Base-by-base conservation (phyloP, 2,888 invertebrate species). In the Cheilosia pagana region DNA sequence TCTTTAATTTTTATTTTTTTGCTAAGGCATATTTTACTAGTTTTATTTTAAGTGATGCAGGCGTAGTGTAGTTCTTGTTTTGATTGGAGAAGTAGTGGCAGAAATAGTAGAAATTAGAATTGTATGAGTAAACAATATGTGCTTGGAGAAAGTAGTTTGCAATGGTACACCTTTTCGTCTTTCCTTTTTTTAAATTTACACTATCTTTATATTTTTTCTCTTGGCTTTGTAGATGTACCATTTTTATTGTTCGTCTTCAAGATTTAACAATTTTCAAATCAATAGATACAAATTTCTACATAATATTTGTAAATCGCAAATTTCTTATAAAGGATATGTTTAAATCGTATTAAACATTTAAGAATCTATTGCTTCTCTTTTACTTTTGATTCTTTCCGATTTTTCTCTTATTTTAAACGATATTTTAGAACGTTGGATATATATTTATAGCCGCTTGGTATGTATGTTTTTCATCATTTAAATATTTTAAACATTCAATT, bases 281-380 rank as follows among this genome's bases (percentile, higher is more conserved):
- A 52, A 53, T 25, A 25, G 41, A 28, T 53, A 41, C 48, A 53
- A 52, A 65, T 65, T 67, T 55, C 65, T 31, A 35, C 48, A 48
- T 12, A 60, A 59, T 71, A 71, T 3, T 53, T 55, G 21, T 53
- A 23, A 70, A 23, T 62, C 55, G 35, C 45, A 55, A 31, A 50
- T 19, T 57, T 57, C 16, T 43, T 53, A 23, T 53, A 7, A 31
- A 55, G 55, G 53, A 23, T 48, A 21, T 65, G 16, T 39, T 45
- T 70, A 57, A 16, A 5, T 28, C 35, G 45, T 41, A 39, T 70
- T 35, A 62, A 70, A 70, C 7, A 50, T 63, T 68, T 68, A 50
- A 77, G 48, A 83, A 78, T 70, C 74, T 75, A 74, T 78, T 72
- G 72, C 68, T 83, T 74, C 2, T 57, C 25, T 62, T 55, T 82